Conservation (phyloP, 2,888 invertebrate species). For the Cantharis rustica region DNA sequence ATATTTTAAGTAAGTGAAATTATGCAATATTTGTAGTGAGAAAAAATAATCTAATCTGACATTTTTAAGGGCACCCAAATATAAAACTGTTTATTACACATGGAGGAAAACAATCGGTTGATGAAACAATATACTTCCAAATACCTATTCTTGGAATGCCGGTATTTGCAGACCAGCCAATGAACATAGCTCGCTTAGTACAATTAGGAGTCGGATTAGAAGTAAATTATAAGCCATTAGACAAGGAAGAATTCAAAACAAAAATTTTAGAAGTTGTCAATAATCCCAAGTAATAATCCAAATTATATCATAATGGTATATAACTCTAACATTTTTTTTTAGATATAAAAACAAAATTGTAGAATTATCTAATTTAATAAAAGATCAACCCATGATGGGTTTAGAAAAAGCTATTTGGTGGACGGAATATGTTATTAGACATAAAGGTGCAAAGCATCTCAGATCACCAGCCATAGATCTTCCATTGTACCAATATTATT, state of each 20-base stretch:
- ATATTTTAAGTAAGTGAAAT: neutral
- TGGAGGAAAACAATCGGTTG: constrained; percentile 37
- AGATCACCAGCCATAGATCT: constrained; percentile 28
- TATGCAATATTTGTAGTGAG: neutral
- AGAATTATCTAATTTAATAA: constrained; percentile 27
- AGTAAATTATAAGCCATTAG: constrained; percentile 37
- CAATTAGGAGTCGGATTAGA: constrained; percentile 35
- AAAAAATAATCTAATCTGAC: neutral
- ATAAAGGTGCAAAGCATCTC: constrained; percentile 39
- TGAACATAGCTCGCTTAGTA: constrained; percentile 37
- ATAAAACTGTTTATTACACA: constrained; percentile 17
- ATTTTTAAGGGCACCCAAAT: constrained; percentile 20
- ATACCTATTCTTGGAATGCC: constrained; percentile 43
- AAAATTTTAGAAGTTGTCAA: constrained; percentile 38
- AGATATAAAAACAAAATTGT: constrained; percentile 37
- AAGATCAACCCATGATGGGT: constrained; percentile 40
- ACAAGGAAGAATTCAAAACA: constrained; percentile 37
- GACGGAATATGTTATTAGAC: constrained; percentile 43
- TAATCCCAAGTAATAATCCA: constrained; percentile 34
- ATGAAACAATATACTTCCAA: constrained; percentile 39
- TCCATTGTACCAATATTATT: constrained; percentile 36
- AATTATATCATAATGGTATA: neutral
- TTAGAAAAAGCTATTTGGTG: constrained; percentile 43
- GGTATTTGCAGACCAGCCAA: constrained; percentile 41
- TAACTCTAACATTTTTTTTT: constrained; percentile 5